phyloP scores from a whole-genome alignment of 1,140 invertebrate genomes.

The Riptortus pedestris region DNA sequence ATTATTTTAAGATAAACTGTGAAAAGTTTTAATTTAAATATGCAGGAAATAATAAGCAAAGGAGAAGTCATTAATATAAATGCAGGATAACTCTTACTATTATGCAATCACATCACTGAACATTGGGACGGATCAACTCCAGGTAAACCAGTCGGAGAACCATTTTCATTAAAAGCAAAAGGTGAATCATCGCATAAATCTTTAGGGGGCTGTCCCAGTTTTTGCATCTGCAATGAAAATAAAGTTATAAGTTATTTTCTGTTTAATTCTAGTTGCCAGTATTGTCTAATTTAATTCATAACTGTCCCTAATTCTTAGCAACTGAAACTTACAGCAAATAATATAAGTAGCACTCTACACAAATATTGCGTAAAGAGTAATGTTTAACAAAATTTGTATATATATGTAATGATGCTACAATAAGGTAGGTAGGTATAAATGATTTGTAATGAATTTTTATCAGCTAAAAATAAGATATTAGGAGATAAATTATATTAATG shows the following conservation, averaged over 20 bases:
- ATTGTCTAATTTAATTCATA: background rate
- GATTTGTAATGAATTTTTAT: background rate
- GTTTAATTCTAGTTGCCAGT: background rate
- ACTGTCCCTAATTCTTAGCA: background rate
- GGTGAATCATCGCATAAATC: constrained; percentile 50
- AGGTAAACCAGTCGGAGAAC: constrained; percentile 32
- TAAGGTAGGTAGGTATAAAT: background rate
- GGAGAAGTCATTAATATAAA: too few relatives aligned
- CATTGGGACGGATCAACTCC: constrained; percentile 34
- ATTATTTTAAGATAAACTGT: too few relatives aligned
- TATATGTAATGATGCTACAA: background rate
- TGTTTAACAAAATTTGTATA: background rate
- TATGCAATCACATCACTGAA: constrained; percentile 26
- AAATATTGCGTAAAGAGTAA: background rate
- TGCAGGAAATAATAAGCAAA: too few relatives aligned
- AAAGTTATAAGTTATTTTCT: constrained; percentile 17
- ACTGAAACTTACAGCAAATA: background rate
- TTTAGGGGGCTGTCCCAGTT: constrained; percentile 70
- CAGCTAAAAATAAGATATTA: background rate
- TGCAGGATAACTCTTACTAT: too few relatives aligned
- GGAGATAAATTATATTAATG: background rate
- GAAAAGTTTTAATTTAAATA: too few relatives aligned
- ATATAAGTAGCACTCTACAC: background rate
- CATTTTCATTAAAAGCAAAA: constrained; percentile 35
- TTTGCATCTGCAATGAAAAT: constrained; percentile 55